These are phyloP conservation scores for Pristis pectinata DNA, from an alignment of 2,797 vertebrate species.

Conservation along the genomic window DNA sequence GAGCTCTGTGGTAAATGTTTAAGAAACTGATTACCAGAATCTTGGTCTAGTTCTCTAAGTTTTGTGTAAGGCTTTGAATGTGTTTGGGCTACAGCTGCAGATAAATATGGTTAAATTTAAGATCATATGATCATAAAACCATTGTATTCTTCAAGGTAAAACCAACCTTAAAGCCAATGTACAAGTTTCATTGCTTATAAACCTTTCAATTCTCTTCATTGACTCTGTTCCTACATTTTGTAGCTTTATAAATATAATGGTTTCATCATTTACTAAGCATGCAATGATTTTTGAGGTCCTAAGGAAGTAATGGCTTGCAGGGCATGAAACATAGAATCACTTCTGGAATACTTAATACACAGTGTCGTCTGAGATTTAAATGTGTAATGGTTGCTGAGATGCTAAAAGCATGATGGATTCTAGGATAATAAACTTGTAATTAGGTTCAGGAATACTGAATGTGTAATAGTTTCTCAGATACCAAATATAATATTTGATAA, in stretches of 20 bases:
- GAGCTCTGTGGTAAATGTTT: background rate
- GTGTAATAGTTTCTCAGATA: background rate
- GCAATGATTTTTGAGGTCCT: background rate
- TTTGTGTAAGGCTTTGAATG: background rate
- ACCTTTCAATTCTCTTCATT: background rate
- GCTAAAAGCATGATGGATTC: background rate
- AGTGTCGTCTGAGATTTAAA: background rate
- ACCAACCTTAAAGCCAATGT: background rate
- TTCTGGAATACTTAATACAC: background rate
- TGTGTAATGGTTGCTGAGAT: background rate
- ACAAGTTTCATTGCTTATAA: background rate
- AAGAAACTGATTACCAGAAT: background rate
- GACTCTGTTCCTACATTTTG: background rate
- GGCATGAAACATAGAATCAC: background rate
- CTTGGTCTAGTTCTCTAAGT: background rate
- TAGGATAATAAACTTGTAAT: background rate
- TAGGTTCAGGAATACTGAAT: background rate
- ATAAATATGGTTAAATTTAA: background rate
- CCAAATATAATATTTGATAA: background rate
- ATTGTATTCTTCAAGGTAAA: background rate
- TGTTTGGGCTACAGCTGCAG: background rate
- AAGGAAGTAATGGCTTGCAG: background rate
- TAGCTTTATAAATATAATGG: background rate
- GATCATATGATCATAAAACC: background rate
- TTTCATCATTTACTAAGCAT: background rate